phyloP scores from a whole-genome alignment of 2,888 invertebrate species.

The Sphaerophoria taeniata region DNA sequence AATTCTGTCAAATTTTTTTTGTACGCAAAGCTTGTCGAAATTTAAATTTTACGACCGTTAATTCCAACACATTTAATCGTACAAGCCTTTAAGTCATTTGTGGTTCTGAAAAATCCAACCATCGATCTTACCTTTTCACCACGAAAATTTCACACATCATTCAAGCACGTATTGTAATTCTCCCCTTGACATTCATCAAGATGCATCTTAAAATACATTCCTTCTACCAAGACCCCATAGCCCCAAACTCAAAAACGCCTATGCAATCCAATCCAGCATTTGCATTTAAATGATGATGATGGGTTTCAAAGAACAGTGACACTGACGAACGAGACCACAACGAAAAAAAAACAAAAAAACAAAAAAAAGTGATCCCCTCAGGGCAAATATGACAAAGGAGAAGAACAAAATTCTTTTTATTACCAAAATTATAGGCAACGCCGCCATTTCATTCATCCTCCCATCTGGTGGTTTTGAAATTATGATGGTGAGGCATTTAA shows the following conservation, averaged over 20 bases:
- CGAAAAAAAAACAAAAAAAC: not conserved
- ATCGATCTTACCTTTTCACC: constrained; percentile 13
- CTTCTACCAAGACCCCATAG: not conserved
- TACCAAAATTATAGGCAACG: constrained; percentile 65
- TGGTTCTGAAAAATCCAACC: not conserved
- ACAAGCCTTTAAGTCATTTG: too few species aligned
- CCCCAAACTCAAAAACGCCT: constrained; percentile 28
- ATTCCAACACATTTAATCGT: too few species aligned
- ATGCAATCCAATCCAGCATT: constrained; percentile 29
- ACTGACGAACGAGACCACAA: constrained; percentile 11
- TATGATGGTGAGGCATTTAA: constrained; percentile 49
- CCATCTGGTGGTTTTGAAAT: constrained; percentile 24
- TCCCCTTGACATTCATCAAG: constrained; percentile 26
- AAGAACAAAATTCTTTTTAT: constrained; percentile 61
- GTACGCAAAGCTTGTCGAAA: too few species aligned
- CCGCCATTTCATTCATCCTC: constrained; percentile 49
- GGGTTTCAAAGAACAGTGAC: constrained; percentile 30
- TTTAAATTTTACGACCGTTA: too few species aligned
- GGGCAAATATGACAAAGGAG: constrained; percentile 33
- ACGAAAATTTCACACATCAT: constrained; percentile 22
- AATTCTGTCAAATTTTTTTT: too few species aligned
- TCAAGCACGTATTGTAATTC: constrained; percentile 3
- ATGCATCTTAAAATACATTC: not conserved
- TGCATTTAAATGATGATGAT: constrained; percentile 37
- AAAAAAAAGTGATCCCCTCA: constrained; percentile 13